Evolutionary conservation across 2,888 invertebrate species (phyloP), one percentile per base, ranked within the genome.

Genomic region (Uloborus plumipes): DNA sequence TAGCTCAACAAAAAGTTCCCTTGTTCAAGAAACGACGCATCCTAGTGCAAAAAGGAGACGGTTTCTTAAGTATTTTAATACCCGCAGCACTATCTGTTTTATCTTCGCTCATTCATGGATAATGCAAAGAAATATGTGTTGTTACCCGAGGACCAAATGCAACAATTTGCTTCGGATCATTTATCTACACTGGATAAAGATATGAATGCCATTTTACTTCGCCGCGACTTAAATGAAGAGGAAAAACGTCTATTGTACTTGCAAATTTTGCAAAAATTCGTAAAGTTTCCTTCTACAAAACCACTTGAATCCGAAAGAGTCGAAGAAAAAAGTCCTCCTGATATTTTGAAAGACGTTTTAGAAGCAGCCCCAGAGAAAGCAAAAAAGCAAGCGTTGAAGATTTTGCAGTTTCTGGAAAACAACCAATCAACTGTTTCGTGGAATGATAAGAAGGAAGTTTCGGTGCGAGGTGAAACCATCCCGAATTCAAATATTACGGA

Each of bases 361-460:
- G 14, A 20, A 55, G n/a, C 55, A 7, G n/a, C n/a, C 4, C 7
- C n/a, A n/a, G n/a, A n/a, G n/a, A n/a, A n/a, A n/a, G n/a, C n/a
- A 1, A 55, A 9, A 6, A n/a, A n/a, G 18, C 4, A 55, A 20
- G 16, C 0, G 15, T 18, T n/a, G n/a, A n/a, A n/a, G n/a, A n/a
- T n/a, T n/a, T n/a, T n/a, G n/a, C n/a, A n/a, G n/a, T 55, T 55
- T 55, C 55, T 20, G 55, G 55, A 55, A 55, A 1, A n/a, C 55
- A 7, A 11, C 55, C 0, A 55, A 20, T 1, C 11, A 55, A 55
- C 55, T 55, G 4, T 4, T 55, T n/a, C 7, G 9, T 1, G 39
- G 4, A 26, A 26, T 2, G 26, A 26, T 26, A 26, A 26, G 1
- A 11, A n/a, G n/a, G n/a, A n/a, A n/a, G n/a, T n/a, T n/a, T n/a